A percentile compares a stretch with the other conserved stretches of the same genome.
Conservation (phyloP, 2,888 invertebrate species). For the Nomada fabriciana region DNA sequence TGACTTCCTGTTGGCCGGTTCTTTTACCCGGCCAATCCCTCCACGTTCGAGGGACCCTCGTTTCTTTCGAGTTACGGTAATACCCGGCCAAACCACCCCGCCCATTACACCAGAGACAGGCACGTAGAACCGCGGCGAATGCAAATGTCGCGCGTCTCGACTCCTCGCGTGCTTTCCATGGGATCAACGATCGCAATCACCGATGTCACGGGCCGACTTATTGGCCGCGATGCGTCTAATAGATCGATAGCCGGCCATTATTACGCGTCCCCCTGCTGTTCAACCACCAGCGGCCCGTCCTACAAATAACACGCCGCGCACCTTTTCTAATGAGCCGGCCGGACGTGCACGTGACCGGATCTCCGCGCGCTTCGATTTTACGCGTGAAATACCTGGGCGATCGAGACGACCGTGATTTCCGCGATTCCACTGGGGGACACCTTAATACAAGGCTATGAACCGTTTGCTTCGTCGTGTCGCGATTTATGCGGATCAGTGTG, state of each 20-base stretch:
- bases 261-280: constrained; percentile 56
- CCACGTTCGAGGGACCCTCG: background rate
- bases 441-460: too few species aligned
- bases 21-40: background rate
- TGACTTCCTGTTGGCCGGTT: constrained; percentile 19
- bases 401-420: constrained; percentile 13
- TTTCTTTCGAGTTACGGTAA: constrained; percentile 16
- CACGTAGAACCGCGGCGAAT: constrained; percentile 61
- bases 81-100: constrained; percentile 4
- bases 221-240: constrained; percentile 71
- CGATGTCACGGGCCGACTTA: constrained; percentile 73
- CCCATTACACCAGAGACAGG: constrained; percentile 49
- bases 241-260: constrained; percentile 72
- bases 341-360: constrained; percentile 72
- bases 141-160: constrained; percentile 64
- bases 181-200: constrained; percentile 73
- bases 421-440: background rate
- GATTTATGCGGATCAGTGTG: too few species aligned
- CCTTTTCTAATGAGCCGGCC: constrained; percentile 67
- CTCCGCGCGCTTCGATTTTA: constrained; percentile 59
- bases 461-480: too few species aligned
- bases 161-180: constrained; percentile 32
- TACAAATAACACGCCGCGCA: constrained; percentile 69
- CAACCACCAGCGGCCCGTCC: constrained; percentile 48
- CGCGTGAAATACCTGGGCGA: constrained; percentile 10